phyloP scores from a whole-genome alignment of 2,888 invertebrate genomes.

The Drosophila atroscutellata region DNA sequence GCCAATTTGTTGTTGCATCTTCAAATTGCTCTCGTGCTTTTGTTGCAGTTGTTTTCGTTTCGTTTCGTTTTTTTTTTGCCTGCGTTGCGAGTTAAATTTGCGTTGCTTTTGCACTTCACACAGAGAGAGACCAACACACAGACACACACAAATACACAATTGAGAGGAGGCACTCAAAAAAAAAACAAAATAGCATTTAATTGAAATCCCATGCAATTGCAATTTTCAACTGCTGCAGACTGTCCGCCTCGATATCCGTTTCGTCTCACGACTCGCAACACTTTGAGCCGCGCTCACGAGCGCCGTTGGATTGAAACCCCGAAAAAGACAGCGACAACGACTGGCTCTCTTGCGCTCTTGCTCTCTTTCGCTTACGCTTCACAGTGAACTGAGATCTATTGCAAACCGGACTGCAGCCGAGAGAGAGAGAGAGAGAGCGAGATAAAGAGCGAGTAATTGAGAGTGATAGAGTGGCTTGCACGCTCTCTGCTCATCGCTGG shows the following conservation, averaged over 20 bases:
- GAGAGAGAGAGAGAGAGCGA: not conserved
- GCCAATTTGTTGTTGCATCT: constrained; percentile 67
- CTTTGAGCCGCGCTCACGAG: constrained; percentile 74
- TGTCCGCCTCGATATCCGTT: constrained; percentile 74
- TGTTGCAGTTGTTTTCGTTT: constrained; percentile 44
- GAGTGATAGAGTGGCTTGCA: constrained; percentile 28
- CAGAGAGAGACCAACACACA: constrained; percentile 15
- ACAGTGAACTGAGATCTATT: constrained; percentile 47
- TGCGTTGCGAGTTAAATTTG: constrained; percentile 45
- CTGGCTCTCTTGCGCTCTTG: constrained; percentile 28
- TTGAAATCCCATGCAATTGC: constrained; percentile 64
- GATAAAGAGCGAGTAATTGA: constrained; percentile 14
- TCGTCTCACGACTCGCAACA: constrained; percentile 82
- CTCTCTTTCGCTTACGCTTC: not conserved
- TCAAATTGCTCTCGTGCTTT: constrained; percentile 29
- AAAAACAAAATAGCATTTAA: constrained; percentile 45
- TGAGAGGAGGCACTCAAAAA: constrained; percentile 56
- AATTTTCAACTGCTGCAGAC: constrained; percentile 56
- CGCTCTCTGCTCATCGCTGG: constrained; percentile 6
- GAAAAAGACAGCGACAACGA: constrained; percentile 39
- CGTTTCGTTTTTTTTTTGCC: constrained; percentile 45
- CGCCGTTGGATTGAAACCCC: constrained; percentile 53
- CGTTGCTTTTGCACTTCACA: constrained; percentile 53
- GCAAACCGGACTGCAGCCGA: constrained; percentile 39
- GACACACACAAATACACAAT: constrained; percentile 42